phyloP scores from a whole-genome alignment of 2,113 vertebrate genomes.

The Tilapia sparmanii region DNA sequence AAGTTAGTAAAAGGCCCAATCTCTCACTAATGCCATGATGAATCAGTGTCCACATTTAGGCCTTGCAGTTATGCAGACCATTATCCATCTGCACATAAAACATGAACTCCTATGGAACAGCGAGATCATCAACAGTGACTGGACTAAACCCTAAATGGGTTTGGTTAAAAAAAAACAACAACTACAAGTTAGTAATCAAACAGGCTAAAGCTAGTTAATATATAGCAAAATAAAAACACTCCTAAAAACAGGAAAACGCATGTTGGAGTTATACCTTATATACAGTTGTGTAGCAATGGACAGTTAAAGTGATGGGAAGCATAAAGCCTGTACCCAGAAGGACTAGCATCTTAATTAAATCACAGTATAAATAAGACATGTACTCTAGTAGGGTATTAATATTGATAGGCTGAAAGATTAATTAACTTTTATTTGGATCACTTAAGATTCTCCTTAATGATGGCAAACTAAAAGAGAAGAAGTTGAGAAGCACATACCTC shows the following conservation, averaged over 20 bases:
- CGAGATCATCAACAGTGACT: background rate
- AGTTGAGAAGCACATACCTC: constrained; percentile 72
- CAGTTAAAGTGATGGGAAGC: background rate
- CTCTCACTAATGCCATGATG: background rate
- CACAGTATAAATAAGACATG: background rate
- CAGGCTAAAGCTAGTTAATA: background rate
- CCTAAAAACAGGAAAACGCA: background rate
- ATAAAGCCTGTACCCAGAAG: background rate
- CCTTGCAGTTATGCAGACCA: background rate
- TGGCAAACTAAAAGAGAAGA: background rate
- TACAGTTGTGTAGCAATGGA: background rate
- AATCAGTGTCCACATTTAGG: constrained; percentile 32
- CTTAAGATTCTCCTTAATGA: background rate
- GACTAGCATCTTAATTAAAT: background rate
- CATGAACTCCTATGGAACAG: background rate
- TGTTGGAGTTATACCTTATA: background rate
- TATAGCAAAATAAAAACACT: background rate
- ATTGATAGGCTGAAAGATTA: background rate
- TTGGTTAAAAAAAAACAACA: background rate
- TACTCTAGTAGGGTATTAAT: background rate
- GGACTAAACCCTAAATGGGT: background rate
- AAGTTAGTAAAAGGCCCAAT: background rate
- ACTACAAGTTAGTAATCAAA: background rate
- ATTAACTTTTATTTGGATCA: background rate
- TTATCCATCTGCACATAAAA: background rate